Evolutionary conservation across 2,797 vertebrate genomes (phyloP), one percentile per base, ranked within the genome.

Genomic region (Poeciliopsis paucimaculata): DNA sequence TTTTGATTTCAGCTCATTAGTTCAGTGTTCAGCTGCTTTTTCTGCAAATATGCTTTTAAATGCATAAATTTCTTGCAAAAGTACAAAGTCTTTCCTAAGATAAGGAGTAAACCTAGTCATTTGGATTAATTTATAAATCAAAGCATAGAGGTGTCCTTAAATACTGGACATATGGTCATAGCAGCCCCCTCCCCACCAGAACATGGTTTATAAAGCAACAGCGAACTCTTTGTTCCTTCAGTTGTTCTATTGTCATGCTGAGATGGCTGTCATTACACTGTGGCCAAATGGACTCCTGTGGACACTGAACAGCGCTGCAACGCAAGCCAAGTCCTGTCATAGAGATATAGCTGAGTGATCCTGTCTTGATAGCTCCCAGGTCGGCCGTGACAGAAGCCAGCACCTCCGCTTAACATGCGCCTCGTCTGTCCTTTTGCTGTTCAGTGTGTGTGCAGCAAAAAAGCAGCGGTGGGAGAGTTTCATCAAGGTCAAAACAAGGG

Each of bases 301-400:
- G 91, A 86, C 81, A 57, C 88, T 78, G 86, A 75, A 81, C 76
- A 18, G 81, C 79, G 81, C 83, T 23, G 76, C 20, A 73, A 79
- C 9, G 39, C 79, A 66, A 82, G 77, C 83, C 72, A 55, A 82
- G 47, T 80, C 80, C 84, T 89, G 91, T 90, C 90, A 85, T 82
- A 78, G 83, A 81, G 88, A 90, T 87, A 85, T 88, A 84, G 86
- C 66, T 64, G 68, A 86, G 71, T 88, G 92, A 93, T 91, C 86
- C 72, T 10, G 47, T 75, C 41, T 84, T 76, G 89, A 91, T 89
- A 78, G 90, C 70, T 53, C 82, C 79, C 84, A 86, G 89, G 88
- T 83, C 53, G 77, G 55, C 89, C 80, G 80, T 90, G 87, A 91
- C 92, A 85, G 88, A 81, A 87, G 89, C 83, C 87, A 80, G 83